Evolutionary conservation across 2,113 vertebrate species (phyloP).

Genomic region (Anguilla japonica): DNA sequence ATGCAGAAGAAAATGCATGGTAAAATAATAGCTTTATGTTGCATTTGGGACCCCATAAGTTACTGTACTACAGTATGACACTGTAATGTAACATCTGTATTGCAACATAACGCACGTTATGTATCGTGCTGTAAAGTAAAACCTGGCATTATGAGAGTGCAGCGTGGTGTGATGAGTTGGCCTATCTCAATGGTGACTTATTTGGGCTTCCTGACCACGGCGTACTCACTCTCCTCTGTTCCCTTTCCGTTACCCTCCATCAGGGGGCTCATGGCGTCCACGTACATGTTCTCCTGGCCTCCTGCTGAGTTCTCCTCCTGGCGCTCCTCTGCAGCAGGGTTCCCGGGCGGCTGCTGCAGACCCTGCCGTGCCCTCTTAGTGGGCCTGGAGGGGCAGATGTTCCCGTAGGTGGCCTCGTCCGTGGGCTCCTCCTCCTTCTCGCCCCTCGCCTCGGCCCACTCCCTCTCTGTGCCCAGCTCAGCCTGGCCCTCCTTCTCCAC

Average conservation of each 20-base stretch:
- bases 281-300: not conserved
- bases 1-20: too few relatives aligned
- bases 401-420: conserved; percentile 6
- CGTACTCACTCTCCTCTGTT: not conserved
- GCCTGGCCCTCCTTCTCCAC: not conserved
- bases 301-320: not conserved
- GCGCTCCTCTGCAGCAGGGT: not conserved
- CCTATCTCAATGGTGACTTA: not conserved
- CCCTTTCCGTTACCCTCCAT: not conserved
- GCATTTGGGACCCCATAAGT: too few relatives aligned
- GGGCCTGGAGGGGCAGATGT: not conserved
- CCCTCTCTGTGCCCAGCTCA: not conserved
- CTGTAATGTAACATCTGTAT: not conserved
- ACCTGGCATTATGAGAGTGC: too few relatives aligned
- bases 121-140: not conserved
- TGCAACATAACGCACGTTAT: not conserved
- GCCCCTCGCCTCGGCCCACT: not conserved
- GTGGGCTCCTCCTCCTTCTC: not conserved
- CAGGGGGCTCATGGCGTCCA: not conserved
- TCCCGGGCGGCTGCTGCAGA: not conserved
- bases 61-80: not conserved
- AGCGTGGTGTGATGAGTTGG: too few relatives aligned
- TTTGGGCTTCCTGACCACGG: not conserved
- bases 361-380: not conserved
- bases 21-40: too few relatives aligned